phyloP scores from a whole-genome alignment of 2,113 vertebrate genomes.

The Bubo bubo region DNA sequence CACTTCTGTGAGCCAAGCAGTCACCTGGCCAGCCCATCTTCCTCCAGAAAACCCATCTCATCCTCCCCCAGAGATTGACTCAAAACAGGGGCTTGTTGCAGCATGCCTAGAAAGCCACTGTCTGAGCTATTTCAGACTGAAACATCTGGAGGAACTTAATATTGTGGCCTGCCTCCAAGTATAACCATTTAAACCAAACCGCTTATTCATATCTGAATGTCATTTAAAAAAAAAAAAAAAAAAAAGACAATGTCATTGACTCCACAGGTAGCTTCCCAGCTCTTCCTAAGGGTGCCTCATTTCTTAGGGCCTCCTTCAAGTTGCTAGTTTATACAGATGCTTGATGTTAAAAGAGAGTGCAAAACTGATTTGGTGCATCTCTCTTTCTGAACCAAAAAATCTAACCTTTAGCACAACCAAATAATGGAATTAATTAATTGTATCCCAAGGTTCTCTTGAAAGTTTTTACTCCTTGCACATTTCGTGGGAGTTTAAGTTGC shows the following conservation, averaged over 20 bases:
- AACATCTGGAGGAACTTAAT: constrained; percentile 16
- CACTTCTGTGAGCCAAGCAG: neutral
- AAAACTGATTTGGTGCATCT: neutral
- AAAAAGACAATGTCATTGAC: neutral
- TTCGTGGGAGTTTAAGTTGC: neutral
- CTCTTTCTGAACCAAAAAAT: neutral
- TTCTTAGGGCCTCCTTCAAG: neutral
- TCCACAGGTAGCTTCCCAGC: neutral
- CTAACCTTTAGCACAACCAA: neutral
- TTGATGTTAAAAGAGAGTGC: accelerated
- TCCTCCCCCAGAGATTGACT: neutral
- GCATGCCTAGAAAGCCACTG: neutral
- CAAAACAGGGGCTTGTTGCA: neutral
- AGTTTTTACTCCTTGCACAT: neutral
- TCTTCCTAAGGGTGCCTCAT: accelerated
- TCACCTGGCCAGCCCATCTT: neutral
- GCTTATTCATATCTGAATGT: neutral
- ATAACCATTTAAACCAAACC: neutral
- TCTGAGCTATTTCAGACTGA: neutral
- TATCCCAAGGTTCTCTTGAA: neutral
- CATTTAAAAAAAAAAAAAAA: neutral
- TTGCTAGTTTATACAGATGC: neutral
- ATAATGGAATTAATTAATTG: neutral
- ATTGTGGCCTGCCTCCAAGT: neutral
- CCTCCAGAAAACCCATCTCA: neutral